Base-by-base conservation (phyloP, 2,888 invertebrate species). In the Papilio protenor region DNA sequence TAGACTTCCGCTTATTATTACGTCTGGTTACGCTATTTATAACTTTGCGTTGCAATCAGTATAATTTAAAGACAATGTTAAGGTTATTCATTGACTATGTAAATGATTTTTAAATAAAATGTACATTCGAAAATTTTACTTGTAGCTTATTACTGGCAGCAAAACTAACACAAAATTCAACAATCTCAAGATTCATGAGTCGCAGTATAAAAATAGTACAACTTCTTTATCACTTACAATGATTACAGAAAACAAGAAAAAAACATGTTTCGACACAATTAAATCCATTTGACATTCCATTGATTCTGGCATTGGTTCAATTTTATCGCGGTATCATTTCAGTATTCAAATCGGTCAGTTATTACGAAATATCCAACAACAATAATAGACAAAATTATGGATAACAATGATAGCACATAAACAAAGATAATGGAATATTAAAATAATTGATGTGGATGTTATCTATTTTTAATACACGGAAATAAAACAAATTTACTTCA, bases 241-340 rank as follows among this genome's bases (percentile, higher is more conserved):
- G 33, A 64, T 64, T 64, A 64, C 18, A 27, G 64, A 64, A 64
- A 27, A 61, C 61, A 61, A n/a, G 27, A 61, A 33, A 64, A 61
- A 64, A 64, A 64, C 64, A 27, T 64, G 64, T 64, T 45, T 64
- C 47, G 11, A 74, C 52, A 75, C 66, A 55, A 75, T 55, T 33
- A 16, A 75, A 66, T 69, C 49, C 27, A 66, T 64, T 64, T 64
- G 69, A 69, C 73, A 74, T 73, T 79, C 73, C 70, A 40, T 76
- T 71, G 61, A 61, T 33, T 74, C 70, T 77, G 76, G 79, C 76
- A 71, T 33, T 14, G 49, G 49, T 76, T 81, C 83, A 82, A 83
- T 47, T 78, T 73, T 79, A 76, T 76, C 61, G 40, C 70, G 45
- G 45, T 55, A 57, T 45, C 27, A 57, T n/a, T 45, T 18, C 33